Conservation (phyloP, 2,113 vertebrate genomes). For the Clarias batrachus region DNA sequence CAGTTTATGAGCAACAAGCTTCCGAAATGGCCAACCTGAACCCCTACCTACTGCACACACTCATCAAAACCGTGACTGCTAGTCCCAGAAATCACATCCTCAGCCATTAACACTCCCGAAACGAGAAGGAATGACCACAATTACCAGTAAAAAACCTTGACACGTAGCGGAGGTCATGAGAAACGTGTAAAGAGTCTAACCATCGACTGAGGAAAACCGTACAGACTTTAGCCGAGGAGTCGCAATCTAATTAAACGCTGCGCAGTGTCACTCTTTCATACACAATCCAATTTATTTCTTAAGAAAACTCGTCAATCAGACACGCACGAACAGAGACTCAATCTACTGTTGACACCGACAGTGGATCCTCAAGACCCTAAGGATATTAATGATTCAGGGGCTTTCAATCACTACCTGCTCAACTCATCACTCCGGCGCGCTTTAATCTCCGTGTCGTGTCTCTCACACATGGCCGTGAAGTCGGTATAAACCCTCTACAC, state of each 20-base stretch:
- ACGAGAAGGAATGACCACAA: constrained; percentile 11
- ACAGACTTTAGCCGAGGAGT: not conserved
- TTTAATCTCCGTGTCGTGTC: not conserved
- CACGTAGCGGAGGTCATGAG: not conserved
- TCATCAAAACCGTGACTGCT: not conserved
- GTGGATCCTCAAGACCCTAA: not conserved
- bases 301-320: not conserved
- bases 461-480: not conserved
- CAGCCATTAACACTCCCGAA: not conserved
- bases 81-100: not conserved
- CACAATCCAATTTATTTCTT: not conserved
- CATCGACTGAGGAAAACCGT: not conserved
- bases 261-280: not conserved
- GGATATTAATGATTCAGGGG: constrained; percentile 9
- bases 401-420: not conserved
- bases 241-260: not conserved
- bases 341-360: not conserved
- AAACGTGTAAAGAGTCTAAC: not conserved
- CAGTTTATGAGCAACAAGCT: not conserved
- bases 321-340: not conserved
- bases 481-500: not conserved
- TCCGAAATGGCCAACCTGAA: not conserved
- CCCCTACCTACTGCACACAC: not conserved
- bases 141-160: constrained; percentile 38
- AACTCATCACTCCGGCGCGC: not conserved